Conservation (phyloP, 2,888 invertebrate species). For the Tupiocoris notatus region DNA sequence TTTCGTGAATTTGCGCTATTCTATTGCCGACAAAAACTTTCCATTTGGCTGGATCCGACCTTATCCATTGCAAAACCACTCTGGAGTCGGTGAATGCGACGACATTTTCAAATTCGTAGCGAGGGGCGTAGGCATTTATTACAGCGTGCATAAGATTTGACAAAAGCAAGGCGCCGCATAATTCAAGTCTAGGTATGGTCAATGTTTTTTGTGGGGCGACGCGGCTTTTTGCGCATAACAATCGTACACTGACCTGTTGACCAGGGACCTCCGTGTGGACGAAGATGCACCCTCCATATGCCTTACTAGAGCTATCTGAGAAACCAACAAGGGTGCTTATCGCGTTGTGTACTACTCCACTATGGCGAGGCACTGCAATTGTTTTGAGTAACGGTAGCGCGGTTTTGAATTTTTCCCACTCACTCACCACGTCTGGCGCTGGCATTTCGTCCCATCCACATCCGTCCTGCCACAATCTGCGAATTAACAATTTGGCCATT, state of each 20-base stretch:
- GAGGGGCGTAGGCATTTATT: neutral
- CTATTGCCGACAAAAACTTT: neutral
- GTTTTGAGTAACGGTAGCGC: neutral
- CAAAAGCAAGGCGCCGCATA: neutral
- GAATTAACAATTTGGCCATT: neutral
- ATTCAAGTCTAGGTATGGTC: slow-evolving; percentile 6
- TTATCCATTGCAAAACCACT: slow-evolving; percentile 10
- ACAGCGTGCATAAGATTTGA: neutral
- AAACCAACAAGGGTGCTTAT: neutral
- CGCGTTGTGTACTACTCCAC: neutral
- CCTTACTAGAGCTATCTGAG: slow-evolving; percentile 6
- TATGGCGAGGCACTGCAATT: neutral
- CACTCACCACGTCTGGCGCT: neutral
- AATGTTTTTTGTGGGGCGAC: neutral
- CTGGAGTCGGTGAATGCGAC: slow-evolving; percentile 7
- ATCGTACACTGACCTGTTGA: neutral
- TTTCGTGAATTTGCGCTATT: slow-evolving; percentile 4
- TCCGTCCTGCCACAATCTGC: neutral
- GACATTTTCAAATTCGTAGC: neutral
- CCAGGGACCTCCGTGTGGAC: neutral
- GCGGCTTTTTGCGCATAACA: slow-evolving; percentile 10
- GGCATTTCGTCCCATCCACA: slow-evolving; percentile 1
- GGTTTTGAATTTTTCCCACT: neutral
- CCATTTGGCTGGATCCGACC: slow-evolving; percentile 1
- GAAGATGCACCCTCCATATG: slow-evolving; percentile 8